Base-by-base conservation (phyloP, 1,140 invertebrate genomes). In the Drosophila subobscura region DNA sequence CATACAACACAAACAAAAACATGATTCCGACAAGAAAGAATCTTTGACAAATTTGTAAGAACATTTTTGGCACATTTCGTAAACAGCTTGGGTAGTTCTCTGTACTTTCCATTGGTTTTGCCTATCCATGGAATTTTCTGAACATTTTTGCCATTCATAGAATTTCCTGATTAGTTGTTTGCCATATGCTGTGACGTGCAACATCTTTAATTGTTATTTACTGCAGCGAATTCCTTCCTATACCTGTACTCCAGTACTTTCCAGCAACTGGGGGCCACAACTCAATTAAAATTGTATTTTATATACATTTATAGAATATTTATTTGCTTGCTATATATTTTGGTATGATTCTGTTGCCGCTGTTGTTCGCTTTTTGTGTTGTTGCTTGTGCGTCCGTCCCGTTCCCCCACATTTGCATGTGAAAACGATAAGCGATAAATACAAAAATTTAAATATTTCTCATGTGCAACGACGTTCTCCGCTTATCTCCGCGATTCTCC, bases 271-370 rank as follows among this genome's bases (percentile, higher is more conserved):
- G 14, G 45, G 41, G 67, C 33, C 22, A 14, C 41, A 40, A 14
- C 20, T 68, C 63, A 68, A 68, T 68, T 68, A 68, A 68, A 37
- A 27, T 42, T 68, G 46, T 51, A 83, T 45, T 73, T 59, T 63
- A 73, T 60, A 53, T 68, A 44, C 23, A 40, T 41, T 78, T 81
- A 12, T 65, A 68, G 58, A 83, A 74, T 63, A 72, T 79, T 84
- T 79, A 75, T 84, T 59, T 63, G 60, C 56, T 66, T 85, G 66
- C 51, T 66, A 58, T 72, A 56, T 52, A 83, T 75, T 83, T 84
- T 84, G 71, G 64, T 59, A 61, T 61, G 54, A 25, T 72, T 53
- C 40, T 72, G 63, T 58, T 72, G 47, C 66, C 72, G 54, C 45
- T 56, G 25, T 25, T 58, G 49, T 58, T 59, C 54, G 52, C 20